Evolutionary conservation across 2,113 vertebrate species (phyloP).

Genomic region (Ciconia boyciana): DNA sequence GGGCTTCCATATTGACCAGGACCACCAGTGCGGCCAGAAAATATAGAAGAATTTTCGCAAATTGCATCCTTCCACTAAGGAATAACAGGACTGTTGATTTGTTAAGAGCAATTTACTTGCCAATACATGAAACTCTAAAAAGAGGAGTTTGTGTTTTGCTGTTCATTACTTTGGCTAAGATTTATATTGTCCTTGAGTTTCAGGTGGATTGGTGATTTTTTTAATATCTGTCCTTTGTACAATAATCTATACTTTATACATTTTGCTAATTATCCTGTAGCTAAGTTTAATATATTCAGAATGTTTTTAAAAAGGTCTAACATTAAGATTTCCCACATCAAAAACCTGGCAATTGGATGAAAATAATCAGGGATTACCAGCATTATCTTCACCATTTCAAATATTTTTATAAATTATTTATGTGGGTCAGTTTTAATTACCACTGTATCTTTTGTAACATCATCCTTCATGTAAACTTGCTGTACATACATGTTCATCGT

Average conservation of each 20-base stretch:
- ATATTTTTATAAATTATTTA: slow-evolving; percentile 79
- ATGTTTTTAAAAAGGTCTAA: slow-evolving; percentile 68
- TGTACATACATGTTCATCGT: slow-evolving; percentile 62
- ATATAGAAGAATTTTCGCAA: background rate
- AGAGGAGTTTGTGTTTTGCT: background rate
- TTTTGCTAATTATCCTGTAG: slow-evolving; percentile 74
- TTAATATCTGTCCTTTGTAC: slow-evolving; percentile 74
- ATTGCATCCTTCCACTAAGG: background rate
- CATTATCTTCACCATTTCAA: slow-evolving; percentile 54
- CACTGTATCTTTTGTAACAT: slow-evolving; percentile 73
- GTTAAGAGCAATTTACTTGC: slow-evolving; percentile 23
- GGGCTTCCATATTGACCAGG: background rate
- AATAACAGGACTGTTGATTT: background rate
- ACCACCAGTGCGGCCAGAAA: background rate
- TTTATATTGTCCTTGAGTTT: slow-evolving; percentile 62
- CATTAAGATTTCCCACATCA: slow-evolving; percentile 50
- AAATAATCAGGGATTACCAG: slow-evolving; percentile 67
- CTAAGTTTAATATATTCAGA: slow-evolving; percentile 74
- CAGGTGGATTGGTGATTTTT: slow-evolving; percentile 67
- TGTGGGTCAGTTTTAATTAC: slow-evolving; percentile 67
- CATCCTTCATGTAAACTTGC: slow-evolving; percentile 62
- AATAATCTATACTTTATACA: slow-evolving; percentile 70
- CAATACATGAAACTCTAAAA: background rate
- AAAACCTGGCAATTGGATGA: slow-evolving; percentile 49
- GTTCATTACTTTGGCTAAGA: slow-evolving; percentile 21